Evolutionary conservation across 2,113 vertebrate species (phyloP).

Genomic region (Panthera leo): DNA sequence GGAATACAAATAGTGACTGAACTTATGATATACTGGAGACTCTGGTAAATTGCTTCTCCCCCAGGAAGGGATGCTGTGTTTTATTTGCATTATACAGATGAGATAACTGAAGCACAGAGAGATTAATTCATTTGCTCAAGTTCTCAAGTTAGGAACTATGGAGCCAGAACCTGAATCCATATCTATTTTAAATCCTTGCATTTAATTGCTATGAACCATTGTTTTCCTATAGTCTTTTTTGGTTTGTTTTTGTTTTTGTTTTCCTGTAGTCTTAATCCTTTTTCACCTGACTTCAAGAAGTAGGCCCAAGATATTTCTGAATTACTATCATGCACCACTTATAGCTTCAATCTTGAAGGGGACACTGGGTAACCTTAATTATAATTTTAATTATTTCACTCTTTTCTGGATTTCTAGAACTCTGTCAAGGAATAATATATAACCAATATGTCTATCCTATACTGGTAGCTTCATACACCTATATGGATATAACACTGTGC

Average conservation of each 20-base stretch:
- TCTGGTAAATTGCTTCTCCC: neutral
- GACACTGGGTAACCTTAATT: neutral
- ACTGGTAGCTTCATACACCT: neutral
- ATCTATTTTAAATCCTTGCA: neutral
- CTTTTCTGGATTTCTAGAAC: neutral
- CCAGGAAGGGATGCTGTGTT: neutral
- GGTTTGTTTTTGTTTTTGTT: neutral
- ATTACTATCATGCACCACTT: neutral
- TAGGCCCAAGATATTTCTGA: neutral
- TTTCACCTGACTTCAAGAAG: neutral
- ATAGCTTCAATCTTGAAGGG: neutral
- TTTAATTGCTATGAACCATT: neutral
- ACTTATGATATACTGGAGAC: neutral
- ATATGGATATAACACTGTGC: neutral
- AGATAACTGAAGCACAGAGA: neutral
- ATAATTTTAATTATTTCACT: neutral
- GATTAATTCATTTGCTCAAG: neutral
- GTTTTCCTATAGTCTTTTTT: neutral
- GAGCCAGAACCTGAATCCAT: neutral
- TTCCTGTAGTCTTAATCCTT: neutral
- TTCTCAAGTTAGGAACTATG: neutral
- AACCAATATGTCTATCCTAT: neutral
- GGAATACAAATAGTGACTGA: neutral
- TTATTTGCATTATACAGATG: neutral
- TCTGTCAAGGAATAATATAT: neutral